A percentile compares a stretch with the other conserved stretches of the same genome.
Conservation (phyloP, 1,140 invertebrate genomes). For the Geopemphigus sp. region DNA sequence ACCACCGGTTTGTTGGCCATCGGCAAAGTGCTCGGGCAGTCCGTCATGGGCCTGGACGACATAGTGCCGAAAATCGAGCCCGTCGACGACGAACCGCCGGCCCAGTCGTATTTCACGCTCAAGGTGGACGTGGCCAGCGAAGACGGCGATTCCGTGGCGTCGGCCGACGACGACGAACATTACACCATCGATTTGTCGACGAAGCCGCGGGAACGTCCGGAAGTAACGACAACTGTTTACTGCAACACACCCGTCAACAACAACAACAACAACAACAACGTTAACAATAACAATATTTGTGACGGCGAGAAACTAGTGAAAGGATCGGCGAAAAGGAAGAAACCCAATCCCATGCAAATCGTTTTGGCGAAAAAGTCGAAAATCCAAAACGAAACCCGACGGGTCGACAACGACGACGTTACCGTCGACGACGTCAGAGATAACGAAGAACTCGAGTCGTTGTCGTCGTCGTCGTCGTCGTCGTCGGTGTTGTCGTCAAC, state of each 20-base stretch:
- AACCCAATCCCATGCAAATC: constrained; percentile 37
- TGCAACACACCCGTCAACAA: constrained; percentile 17
- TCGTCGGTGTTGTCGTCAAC: no score
- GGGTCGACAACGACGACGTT: neutral
- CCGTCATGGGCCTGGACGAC: constrained; percentile 56
- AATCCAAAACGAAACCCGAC: neutral
- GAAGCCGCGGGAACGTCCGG: constrained; percentile 3
- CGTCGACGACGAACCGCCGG: constrained; percentile 22
- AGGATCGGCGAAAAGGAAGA: constrained; percentile 43
- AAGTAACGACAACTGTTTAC: constrained; percentile 34
- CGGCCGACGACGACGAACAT: neutral
- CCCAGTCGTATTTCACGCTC: constrained; percentile 32
- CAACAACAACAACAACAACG: constrained; percentile 24
- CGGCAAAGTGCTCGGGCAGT: constrained; percentile 55
- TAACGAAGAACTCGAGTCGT: constrained; percentile 55
- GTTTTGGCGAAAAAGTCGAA: constrained; percentile 35
- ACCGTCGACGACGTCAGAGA: constrained; percentile 54
- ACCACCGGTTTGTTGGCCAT: constrained; percentile 52
- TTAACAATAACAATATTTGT: constrained; percentile 1
- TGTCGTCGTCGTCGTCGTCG: no score
- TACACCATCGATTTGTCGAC: constrained; percentile 37
- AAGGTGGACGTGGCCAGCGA: constrained; percentile 36
- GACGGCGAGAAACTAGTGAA: constrained; percentile 4
- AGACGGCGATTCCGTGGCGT: constrained; percentile 4
- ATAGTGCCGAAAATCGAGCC: constrained; percentile 46